Evolutionary conservation across 2,888 invertebrate genomes (phyloP).

Genomic region (Danaus chrysippus): DNA sequence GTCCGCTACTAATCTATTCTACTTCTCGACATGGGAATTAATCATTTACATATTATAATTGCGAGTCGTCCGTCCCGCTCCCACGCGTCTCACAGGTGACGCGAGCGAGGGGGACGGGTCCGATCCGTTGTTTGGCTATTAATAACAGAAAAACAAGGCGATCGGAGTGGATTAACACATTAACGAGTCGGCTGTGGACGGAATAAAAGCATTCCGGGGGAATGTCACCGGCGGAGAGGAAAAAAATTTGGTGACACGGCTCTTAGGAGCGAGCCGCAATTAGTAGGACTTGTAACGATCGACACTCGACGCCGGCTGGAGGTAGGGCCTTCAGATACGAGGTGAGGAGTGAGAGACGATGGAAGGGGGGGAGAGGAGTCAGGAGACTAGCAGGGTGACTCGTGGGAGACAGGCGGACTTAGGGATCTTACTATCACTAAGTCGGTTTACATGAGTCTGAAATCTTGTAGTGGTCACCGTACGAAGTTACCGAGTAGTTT

Average conservation of each 20-base stretch:
- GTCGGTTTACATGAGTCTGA: neutral
- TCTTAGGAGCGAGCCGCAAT: conserved; percentile 34
- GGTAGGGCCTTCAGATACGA: too few relatives aligned
- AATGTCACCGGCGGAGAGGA: conserved; percentile 43
- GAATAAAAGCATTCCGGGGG: conserved; percentile 70
- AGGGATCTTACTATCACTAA: neutral
- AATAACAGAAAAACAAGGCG: conserved; percentile 65
- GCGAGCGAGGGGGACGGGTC: conserved; percentile 41
- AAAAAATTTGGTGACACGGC: conserved; percentile 52
- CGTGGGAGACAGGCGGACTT: neutral
- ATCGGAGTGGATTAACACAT: conserved; percentile 75
- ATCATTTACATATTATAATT: conserved; percentile 43
- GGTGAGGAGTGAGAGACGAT: too few relatives aligned
- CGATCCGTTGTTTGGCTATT: conserved; percentile 61
- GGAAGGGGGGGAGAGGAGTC: too few relatives aligned
- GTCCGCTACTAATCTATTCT: conserved; percentile 19
- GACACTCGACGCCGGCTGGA: conserved; percentile 10
- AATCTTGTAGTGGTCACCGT: too few relatives aligned
- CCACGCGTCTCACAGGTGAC: conserved; percentile 11
- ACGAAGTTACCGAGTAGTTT: too few relatives aligned
- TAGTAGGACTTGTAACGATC: conserved; percentile 34
- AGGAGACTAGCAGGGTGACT: neutral
- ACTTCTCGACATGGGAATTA: conserved; percentile 34
- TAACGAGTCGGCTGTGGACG: conserved; percentile 62
- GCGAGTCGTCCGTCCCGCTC: conserved; percentile 31